A percentile compares a stretch with the other conserved stretches of the same genome.
Evolutionary conservation across 2,797 vertebrate genomes (phyloP).

Genomic region (Neostethus bicornis): DNA sequence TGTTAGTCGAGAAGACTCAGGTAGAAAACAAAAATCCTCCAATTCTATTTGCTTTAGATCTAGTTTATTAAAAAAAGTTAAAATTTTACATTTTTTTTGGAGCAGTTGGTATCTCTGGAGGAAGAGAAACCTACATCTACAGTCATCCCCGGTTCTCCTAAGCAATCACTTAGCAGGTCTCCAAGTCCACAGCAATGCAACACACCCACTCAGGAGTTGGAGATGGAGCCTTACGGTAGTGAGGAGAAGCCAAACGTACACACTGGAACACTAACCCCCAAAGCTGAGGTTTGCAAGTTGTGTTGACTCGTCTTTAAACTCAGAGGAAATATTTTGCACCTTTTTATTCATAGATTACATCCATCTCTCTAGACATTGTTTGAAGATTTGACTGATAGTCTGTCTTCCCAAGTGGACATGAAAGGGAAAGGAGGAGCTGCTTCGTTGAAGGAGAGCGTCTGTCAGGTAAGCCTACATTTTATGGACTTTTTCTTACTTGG

Average conservation of each 20-base stretch:
- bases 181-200: constrained; percentile 44
- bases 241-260: constrained; percentile 44
- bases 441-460: constrained; percentile 95
- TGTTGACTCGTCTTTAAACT: not conserved
- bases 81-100: not conserved
- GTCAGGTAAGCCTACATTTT: constrained; percentile 85
- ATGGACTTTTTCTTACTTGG: not conserved
- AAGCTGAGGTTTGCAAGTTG: constrained; percentile 60
- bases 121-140: constrained; percentile 54
- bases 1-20: constrained; percentile 65
- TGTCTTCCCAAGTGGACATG: constrained; percentile 62
- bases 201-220: constrained; percentile 56
- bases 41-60: not conserved
- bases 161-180: constrained; percentile 41
- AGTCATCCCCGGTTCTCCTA: constrained; percentile 21
- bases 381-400: constrained; percentile 55
- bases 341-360: not conserved
- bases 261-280: constrained; percentile 61
- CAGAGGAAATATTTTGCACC: not conserved
- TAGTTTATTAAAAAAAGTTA: not conserved
- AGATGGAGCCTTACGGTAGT: constrained; percentile 44
- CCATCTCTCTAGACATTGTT: constrained; percentile 51
- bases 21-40: constrained; percentile 33
- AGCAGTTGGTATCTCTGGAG: constrained; percentile 56
- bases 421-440: constrained; percentile 88